Percentiles rank a stretch among this genome's conserved stretches.
Conservation (phyloP, 1,140 invertebrate species). For the Delia radicum region DNA sequence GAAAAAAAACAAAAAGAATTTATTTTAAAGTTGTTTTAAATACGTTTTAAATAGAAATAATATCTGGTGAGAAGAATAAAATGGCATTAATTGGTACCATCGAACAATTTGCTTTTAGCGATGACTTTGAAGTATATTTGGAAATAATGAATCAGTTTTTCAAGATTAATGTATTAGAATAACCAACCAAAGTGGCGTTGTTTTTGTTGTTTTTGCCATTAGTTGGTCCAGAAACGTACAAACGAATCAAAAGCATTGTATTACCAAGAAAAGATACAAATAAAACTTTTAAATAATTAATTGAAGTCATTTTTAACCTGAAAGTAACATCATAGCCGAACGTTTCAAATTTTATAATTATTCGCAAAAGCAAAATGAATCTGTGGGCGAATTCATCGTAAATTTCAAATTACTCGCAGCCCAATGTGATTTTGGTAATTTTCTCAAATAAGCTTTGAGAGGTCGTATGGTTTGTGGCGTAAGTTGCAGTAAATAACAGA, state of each 20-base stretch:
- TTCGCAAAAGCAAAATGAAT: too few relatives aligned
- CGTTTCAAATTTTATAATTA: background rate
- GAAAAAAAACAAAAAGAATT: too few relatives aligned
- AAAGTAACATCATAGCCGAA: background rate
- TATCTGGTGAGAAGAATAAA: too few relatives aligned
- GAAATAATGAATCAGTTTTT: background rate
- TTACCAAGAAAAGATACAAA: background rate
- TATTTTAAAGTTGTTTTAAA: too few relatives aligned
- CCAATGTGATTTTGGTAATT: background rate
- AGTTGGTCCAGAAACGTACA: background rate
- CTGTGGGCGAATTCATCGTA: too few relatives aligned
- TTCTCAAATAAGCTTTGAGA: background rate
- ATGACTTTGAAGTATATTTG: conserved; percentile 2
- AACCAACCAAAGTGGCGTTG: conserved; percentile 5
- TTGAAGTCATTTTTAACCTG: background rate
- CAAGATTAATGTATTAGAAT: background rate
- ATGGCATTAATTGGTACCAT: background rate
- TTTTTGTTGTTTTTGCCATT: conserved; percentile 15
- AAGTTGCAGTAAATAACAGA: background rate
- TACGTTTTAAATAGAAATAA: too few relatives aligned
- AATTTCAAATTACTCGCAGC: too few relatives aligned
- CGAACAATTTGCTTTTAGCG: background rate
- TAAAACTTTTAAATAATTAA: background rate
- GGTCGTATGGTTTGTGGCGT: background rate
- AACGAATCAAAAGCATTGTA: background rate